Evolutionary conservation across 2,113 vertebrate species (phyloP).

Genomic region (Vireo altiloquus): DNA sequence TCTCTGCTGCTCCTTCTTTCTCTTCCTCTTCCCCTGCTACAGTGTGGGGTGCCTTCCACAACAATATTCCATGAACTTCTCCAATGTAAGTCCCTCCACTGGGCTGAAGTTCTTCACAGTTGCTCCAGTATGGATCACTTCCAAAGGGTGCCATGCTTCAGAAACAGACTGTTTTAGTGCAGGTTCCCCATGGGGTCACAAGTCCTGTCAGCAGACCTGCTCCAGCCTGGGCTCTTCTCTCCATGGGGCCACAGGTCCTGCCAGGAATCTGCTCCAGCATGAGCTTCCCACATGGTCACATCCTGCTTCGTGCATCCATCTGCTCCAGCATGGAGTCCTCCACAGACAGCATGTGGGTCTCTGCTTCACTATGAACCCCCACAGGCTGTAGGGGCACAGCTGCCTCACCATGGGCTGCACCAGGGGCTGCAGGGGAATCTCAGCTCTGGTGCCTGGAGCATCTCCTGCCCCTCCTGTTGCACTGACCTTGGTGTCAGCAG

Average conservation of each 20-base stretch:
- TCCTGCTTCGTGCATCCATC: not conserved
- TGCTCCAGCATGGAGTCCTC: not conserved
- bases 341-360: not conserved
- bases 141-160: no score
- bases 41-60: not conserved
- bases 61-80: not conserved
- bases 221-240: not conserved
- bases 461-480: not conserved
- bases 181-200: not conserved
- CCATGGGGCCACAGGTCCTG: not conserved
- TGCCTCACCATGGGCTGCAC: not conserved
- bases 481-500: no score
- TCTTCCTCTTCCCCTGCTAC: not conserved
- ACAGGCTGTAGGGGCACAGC: not conserved
- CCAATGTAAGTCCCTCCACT: not conserved
- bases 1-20: not conserved
- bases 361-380: accelerated
- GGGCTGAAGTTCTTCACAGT: not conserved
- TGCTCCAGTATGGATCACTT: no score
- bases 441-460: not conserved
- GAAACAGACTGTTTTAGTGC: not conserved
- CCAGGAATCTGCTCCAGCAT: not conserved
- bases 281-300: not conserved
- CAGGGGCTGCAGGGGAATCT: not conserved
- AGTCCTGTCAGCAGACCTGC: not conserved